Conservation (phyloP, 1,140 invertebrate species). For the Ladona fulva region DNA sequence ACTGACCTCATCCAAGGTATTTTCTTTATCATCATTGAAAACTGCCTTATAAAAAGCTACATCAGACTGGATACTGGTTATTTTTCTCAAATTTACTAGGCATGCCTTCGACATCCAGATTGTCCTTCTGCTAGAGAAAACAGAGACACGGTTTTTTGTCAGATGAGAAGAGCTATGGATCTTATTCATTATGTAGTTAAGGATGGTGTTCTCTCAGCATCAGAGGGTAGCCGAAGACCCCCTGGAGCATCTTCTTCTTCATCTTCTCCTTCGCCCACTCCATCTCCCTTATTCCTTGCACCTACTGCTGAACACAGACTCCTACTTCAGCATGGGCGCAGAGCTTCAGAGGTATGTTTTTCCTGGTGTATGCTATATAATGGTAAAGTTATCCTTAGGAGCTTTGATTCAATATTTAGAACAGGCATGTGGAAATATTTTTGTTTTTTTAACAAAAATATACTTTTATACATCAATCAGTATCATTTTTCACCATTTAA, state of each 20-base stretch:
- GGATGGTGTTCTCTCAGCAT: conserved; percentile 63
- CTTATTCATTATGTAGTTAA: conserved; percentile 95
- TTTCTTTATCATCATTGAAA: not conserved
- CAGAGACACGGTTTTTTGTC: conserved; percentile 92
- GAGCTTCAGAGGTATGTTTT: not conserved
- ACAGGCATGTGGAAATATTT: no score
- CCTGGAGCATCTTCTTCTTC: not conserved
- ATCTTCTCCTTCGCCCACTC: not conserved
- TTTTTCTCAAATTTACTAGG: conserved; percentile 35
- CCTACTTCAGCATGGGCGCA: not conserved
- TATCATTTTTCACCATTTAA: no score
- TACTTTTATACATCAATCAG: no score
- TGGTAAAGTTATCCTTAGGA: no score
- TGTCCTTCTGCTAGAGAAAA: conserved; percentile 87
- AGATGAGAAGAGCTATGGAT: conserved; percentile 95
- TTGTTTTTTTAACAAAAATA: no score
- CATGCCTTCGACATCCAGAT: conserved; percentile 89
- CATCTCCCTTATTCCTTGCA: not conserved
- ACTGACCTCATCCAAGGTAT: conserved; percentile 88
- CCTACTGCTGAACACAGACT: not conserved
- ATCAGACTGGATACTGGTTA: no score
- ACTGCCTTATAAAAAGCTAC: no score
- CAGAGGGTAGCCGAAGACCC: not conserved
- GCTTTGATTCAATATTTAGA: no score
- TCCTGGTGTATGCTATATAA: no score